Evolutionary conservation across 2,888 invertebrate genomes (phyloP), one percentile per base, ranked within the genome.

Genomic region (Meghimatium bilineatum): DNA sequence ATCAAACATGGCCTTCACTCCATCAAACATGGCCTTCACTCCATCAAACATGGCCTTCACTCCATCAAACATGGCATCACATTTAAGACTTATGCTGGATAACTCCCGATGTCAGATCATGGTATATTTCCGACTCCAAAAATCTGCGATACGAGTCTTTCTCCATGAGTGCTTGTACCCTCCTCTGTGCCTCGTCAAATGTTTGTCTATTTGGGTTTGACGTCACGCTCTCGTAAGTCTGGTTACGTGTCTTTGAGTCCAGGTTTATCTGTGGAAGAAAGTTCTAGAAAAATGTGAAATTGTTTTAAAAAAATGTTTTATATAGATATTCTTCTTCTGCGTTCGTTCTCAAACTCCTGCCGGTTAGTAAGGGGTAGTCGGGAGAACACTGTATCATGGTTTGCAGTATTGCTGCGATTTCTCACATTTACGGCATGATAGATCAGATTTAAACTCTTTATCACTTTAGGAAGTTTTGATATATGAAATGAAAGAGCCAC

Each of bases 111-210:
- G 84, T 80, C n/a, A 86, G 38, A 26, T 77, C 93, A 86, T 93
- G 90, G 88, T 95, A 95, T 29, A 94, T 90, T 72, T 94, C 94
- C 26, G 94, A 95, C 88, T 94, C 94, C 34, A 95, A 92, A 90
- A 95, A 95, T 75, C 95, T 92, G 52, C 94, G 93, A 88, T 95
- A 95, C 23, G 95, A 94, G 90, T 95, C 95, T 86, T 94, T 94
- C 88, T 95, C 95, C 94, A 95, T 94, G 72, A 95, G 91, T 20
- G 94, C 94, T 88, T 95, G 94, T 75, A 95, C 94, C 83, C 94
- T 92, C 86, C 94, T 93, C 91, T 95, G 95, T 66, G 95, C 95
- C 74, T 93, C 92, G 87, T 94, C 94, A 90, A 95, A 95, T 66
- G 94, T 93, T 67, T 93, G 92, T 63, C 93, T 88, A 85, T 93